Evolutionary conservation across 2,797 vertebrate genomes (phyloP), one percentile per base, ranked within the genome.

Genomic region (Perodicticus potto): DNA sequence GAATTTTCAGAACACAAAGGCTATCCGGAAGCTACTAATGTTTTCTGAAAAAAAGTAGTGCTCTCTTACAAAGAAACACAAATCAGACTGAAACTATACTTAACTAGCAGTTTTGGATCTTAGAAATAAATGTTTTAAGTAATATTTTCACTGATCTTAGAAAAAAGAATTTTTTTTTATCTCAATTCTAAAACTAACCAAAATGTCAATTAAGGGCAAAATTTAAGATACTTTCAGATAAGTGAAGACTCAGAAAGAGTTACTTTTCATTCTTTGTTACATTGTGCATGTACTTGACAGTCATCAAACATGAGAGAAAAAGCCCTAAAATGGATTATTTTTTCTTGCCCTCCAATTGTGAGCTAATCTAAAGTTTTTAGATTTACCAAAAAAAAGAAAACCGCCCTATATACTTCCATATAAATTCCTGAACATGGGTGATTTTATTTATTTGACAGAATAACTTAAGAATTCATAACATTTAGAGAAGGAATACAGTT

Each of bases 111-210:
- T 63, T 92, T 49, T 73, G 32, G 23, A 53, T 59, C 67, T 85
- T 92, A 94, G 67, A 95, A 92, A 78, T 55, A 82, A 69, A 94
- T 27, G 29, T 78, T 76, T 93, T 67, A 29, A 69, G 13, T 95
- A 53, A 82, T 73, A 19, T 69, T 93, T 92, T 59, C 32, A 72
- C 25, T 80, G 27, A 73, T 63, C 53, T 94, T 82, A 89, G 53
- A 8, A 59, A 69, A 57, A 70, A 86, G 27, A 43, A 93, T 78
- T 49, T 29, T 25, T 55, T 96, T 65, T 76, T 11, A 34, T 70
- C 34, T 96, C 86, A 83, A 76, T 89, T 94, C 86, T 86, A 92
- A 96, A 89, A 81, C 25, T 23, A 93, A 40, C 32, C 55, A 80
- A 70, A 61, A 11, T 86, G 49, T 74, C 40, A 45, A 55, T 61